A percentile compares a stretch with the other conserved stretches of the same genome.
Conservation (phyloP, 1,140 invertebrate genomes). For the Drosophila teissieri region DNA sequence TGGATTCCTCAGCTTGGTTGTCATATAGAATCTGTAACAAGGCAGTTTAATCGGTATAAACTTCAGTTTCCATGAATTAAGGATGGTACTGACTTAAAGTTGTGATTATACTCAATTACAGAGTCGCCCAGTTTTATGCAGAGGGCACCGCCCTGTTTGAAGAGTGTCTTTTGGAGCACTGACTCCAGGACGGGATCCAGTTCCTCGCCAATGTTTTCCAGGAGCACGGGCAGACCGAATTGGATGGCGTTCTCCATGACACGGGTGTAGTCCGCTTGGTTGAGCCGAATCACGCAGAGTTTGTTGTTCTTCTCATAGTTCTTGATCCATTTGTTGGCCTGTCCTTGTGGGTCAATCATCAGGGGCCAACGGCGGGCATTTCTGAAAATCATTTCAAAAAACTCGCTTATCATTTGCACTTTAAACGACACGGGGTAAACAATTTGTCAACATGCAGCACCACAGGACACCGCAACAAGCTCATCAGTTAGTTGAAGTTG, state of each 20-base stretch:
- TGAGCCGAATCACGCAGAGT: conserved; percentile 92
- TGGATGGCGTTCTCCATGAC: conserved; percentile 96
- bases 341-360: conserved; percentile 97
- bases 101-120: conserved; percentile 92
- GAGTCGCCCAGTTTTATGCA: conserved; percentile 94
- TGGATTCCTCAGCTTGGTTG: conserved; percentile 96
- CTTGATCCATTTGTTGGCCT: conserved; percentile 97
- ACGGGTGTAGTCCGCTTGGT: conserved; percentile 92
- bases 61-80: neutral
- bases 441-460: conserved; percentile 35
- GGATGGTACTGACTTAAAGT: conserved; percentile 89
- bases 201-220: conserved; percentile 95
- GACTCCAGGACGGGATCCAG: conserved; percentile 96
- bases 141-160: conserved; percentile 92
- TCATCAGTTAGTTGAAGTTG: conserved; percentile 37
- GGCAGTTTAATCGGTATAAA: neutral
- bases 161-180: conserved; percentile 93
- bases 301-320: conserved; percentile 96
- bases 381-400: conserved; percentile 83
- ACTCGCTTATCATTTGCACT: conserved; percentile 1
- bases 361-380: conserved; percentile 94
- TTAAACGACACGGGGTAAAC: conserved; percentile 20
- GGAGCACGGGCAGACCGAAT: conserved; percentile 94
- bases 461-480: conserved; percentile 9
- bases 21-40: conserved; percentile 93